Percentiles rank a stretch among this genome's conserved stretches.
These are phyloP conservation scores for Lerista edwardsae DNA, from an alignment of 2,797 vertebrate species.

Conservation along the genomic window DNA sequence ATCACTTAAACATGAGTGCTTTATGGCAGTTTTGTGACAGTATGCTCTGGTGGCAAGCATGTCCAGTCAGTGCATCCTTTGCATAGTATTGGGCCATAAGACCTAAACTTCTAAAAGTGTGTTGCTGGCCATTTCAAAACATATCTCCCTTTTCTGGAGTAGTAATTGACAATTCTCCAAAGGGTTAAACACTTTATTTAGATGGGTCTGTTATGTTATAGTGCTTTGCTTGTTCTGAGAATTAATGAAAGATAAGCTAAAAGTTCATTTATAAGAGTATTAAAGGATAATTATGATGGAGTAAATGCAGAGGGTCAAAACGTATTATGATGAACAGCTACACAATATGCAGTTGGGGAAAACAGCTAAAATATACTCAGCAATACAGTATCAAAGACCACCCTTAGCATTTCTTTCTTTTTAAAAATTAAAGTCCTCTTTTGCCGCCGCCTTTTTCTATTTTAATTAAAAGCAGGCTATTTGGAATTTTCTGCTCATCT, in stretches of 20 bases:
- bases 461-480: constrained; percentile 64
- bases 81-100: not conserved
- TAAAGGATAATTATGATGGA: constrained; percentile 87
- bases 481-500: constrained; percentile 34
- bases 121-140: not conserved
- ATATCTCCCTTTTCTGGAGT: fast-evolving
- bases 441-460: constrained; percentile 28
- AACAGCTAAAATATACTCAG: constrained; percentile 71
- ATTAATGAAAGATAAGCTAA: constrained; percentile 85
- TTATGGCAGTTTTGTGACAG: too few species aligned
- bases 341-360: constrained; percentile 76
- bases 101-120: not conserved
- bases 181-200: constrained; percentile 82
- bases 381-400: constrained; percentile 56
- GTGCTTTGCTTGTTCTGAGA: constrained; percentile 80
- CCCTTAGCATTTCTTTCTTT: not conserved
- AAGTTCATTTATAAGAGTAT: constrained; percentile 88
- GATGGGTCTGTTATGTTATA: constrained; percentile 77
- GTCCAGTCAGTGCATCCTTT: too few species aligned
- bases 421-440: not conserved
- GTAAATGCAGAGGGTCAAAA: constrained; percentile 82
- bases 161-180: constrained; percentile 49
- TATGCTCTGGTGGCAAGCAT: too few species aligned
- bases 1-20: too few species aligned
- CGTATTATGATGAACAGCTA: constrained; percentile 80